Percentiles rank a stretch among this genome's conserved stretches.
Evolutionary conservation across 2,888 invertebrate genomes (phyloP).

Genomic region (Drosophila limbata): DNA sequence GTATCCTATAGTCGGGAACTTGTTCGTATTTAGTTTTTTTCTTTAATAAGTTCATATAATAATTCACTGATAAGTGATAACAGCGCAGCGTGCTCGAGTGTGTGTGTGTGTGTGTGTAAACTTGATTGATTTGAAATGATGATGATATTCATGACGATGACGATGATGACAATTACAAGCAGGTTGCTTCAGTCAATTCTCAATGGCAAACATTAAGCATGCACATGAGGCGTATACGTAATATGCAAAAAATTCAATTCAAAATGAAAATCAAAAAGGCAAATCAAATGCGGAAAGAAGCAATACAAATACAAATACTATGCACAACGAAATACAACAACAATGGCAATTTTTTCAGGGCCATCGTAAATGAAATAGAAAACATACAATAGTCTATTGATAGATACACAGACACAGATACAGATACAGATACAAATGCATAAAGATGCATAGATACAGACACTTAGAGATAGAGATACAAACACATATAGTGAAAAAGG

Average conservation of each 20-base stretch:
- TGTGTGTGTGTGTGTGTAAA: background rate
- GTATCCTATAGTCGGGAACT: no score
- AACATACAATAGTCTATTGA: constrained; percentile 59
- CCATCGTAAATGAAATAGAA: constrained; percentile 64
- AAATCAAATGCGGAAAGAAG: constrained; percentile 66
- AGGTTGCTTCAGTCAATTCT: constrained; percentile 16
- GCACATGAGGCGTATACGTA: constrained; percentile 51
- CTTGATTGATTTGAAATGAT: constrained; percentile 23
- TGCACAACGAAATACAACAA: constrained; percentile 17
- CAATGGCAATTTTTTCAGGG: constrained; percentile 55
- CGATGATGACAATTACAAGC: constrained; percentile 16
- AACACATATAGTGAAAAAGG: constrained; percentile 12
- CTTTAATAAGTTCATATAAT: no score
- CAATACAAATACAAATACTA: constrained; percentile 46
- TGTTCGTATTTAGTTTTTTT: no score
- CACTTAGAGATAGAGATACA: constrained; percentile 7
- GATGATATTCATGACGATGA: constrained; percentile 15
- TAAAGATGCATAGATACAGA: constrained; percentile 3
- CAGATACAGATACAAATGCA: constrained; percentile 10
- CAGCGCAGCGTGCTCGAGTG: no score
- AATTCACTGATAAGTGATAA: constrained; percentile 11
- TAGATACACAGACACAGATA: constrained; percentile 19
- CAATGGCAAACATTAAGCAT: constrained; percentile 15
- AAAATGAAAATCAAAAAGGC: constrained; percentile 14
- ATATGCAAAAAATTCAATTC: constrained; percentile 23